Conservation (phyloP, 2,888 invertebrate species). For the Petrophora chlorosata region DNA sequence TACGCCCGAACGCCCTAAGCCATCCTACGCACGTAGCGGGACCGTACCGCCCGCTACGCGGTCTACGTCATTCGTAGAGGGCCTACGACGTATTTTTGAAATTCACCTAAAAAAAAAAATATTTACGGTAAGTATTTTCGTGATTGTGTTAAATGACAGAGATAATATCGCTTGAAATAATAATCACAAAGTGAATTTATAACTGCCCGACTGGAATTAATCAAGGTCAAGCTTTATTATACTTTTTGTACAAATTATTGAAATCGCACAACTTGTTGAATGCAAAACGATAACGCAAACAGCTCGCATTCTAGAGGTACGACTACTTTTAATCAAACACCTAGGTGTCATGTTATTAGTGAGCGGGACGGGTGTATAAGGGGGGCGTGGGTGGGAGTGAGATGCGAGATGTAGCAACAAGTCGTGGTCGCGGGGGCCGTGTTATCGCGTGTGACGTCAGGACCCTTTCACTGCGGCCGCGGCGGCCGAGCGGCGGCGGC, state of each 20-base stretch:
- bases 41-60: conserved; percentile 32
- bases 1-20: conserved; percentile 33
- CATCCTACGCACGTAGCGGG: conserved; percentile 46
- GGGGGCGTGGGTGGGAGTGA: conserved; percentile 44
- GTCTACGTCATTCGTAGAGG: conserved; percentile 41
- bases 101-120: too few relatives aligned
- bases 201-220: conserved; percentile 6
- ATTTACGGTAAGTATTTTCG: too few relatives aligned
- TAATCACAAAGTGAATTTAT: conserved; percentile 31
- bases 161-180: conserved; percentile 7
- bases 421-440: conserved; percentile 57
- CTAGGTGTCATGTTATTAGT: conserved; percentile 57
- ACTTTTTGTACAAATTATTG: conserved; percentile 31
- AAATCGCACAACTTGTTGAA: conserved; percentile 44
- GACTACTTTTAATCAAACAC: conserved; percentile 58
- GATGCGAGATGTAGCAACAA: conserved; percentile 73
- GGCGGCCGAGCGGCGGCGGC: conserved; percentile 40
- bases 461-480: conserved; percentile 77
- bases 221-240: conserved; percentile 35
- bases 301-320: conserved; percentile 46
- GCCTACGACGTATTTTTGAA: conserved; percentile 21
- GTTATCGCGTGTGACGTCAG: conserved; percentile 84
- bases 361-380: conserved; percentile 66
- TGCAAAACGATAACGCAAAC: conserved; percentile 49
- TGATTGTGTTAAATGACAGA: too few relatives aligned